phyloP scores from a whole-genome alignment of 2,113 vertebrate genomes.

The Dryoscopus gambensis region DNA sequence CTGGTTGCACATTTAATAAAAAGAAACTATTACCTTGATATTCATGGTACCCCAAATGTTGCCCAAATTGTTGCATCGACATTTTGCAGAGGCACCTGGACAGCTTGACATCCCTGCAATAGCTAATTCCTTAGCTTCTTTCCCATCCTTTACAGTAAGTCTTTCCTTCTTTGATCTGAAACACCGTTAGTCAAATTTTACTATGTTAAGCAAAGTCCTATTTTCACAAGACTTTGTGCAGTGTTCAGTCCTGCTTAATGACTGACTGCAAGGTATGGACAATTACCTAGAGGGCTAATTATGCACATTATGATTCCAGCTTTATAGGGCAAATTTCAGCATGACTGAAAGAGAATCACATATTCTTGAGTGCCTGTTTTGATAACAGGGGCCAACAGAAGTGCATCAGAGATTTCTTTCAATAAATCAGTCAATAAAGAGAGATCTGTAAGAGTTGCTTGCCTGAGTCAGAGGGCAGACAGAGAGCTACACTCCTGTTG shows the following conservation, averaged over 20 bases:
- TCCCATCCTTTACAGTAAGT: not conserved
- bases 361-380: not conserved
- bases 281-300: not conserved
- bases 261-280: not conserved
- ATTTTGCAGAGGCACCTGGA: not conserved
- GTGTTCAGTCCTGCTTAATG: not conserved
- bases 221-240: not conserved
- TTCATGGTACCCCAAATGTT: not conserved
- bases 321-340: not conserved
- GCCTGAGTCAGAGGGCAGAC: not conserved
- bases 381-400: not conserved
- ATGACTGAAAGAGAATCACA: not conserved
- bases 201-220: not conserved
- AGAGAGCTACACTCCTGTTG: not conserved
- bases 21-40: not conserved
- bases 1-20: not conserved
- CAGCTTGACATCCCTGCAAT: not conserved
- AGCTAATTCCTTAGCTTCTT: not conserved
- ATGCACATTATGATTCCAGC: not conserved
- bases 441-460: not conserved
- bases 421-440: not conserved
- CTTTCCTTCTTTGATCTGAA: not conserved
- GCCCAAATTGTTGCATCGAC: not conserved
- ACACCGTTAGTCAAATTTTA: not conserved
- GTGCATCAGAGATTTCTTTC: not conserved